phyloP scores from a whole-genome alignment of 2,113 vertebrate genomes.

The Argyrosomus japonicus region DNA sequence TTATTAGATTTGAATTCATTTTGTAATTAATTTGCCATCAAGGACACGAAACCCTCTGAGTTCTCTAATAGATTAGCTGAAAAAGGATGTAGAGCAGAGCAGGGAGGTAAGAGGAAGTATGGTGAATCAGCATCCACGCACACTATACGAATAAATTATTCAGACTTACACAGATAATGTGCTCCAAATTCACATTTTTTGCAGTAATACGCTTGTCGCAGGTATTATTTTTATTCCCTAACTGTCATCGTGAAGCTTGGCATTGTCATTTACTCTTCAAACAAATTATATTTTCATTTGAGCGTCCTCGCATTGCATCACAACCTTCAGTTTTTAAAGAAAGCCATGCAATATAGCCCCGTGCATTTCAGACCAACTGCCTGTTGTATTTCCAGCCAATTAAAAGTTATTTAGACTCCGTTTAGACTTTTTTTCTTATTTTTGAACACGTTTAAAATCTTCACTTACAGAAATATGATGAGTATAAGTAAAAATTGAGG shows the following conservation, averaged over 20 bases:
- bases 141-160: not conserved
- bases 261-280: conserved; percentile 5
- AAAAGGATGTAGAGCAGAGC: not conserved
- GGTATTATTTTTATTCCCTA: conserved; percentile 8
- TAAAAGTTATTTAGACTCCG: not conserved
- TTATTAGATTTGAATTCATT: conserved; percentile 12
- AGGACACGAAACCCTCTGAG: conserved; percentile 6
- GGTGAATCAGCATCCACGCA: not conserved
- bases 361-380: not conserved
- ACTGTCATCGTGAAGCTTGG: not conserved
- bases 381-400: not conserved
- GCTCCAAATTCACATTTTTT: not conserved
- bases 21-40: conserved; percentile 30
- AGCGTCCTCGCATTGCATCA: not conserved
- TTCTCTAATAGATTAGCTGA: not conserved
- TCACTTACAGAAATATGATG: too few relatives aligned
- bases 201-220: not conserved
- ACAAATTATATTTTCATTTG: conserved; percentile 5
- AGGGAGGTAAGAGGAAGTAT: not conserved
- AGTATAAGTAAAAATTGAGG: too few relatives aligned
- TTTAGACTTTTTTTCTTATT: not conserved
- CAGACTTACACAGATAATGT: not conserved
- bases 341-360: not conserved
- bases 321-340: not conserved
- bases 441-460: too few relatives aligned